Evolutionary conservation across 2,888 invertebrate genomes (phyloP).

Genomic region (Halictus quadricinctus): DNA sequence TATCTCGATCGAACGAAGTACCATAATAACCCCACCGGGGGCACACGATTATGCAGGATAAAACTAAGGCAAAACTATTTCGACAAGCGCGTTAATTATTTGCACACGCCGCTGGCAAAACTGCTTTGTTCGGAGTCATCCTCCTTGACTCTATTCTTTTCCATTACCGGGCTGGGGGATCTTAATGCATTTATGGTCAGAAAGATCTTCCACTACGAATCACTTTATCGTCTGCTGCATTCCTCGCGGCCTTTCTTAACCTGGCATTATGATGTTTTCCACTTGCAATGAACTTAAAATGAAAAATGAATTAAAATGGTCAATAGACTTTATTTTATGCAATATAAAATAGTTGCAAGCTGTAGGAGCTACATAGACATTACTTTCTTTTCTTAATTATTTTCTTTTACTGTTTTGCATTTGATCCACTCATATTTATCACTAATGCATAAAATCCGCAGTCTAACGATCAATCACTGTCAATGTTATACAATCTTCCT

Average conservation of each 20-base stretch:
- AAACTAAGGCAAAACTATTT: not conserved
- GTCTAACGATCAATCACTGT: too few species aligned
- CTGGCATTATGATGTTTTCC: not conserved
- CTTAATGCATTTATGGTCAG: not conserved
- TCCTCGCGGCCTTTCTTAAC: not conserved
- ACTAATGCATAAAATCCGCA: too few species aligned
- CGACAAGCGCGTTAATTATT: not conserved
- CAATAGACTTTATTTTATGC: too few species aligned
- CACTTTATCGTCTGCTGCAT: not conserved
- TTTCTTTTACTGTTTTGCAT: too few species aligned
- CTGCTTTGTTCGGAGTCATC: constrained; percentile 7
- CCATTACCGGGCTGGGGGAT: not conserved
- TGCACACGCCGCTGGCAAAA: not conserved
- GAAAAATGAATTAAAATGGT: too few species aligned
- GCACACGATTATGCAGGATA: not conserved
- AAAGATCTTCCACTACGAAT: not conserved
- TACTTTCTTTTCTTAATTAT: too few species aligned
- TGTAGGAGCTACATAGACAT: too few species aligned
- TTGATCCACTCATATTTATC: too few species aligned
- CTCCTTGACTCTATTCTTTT: constrained; percentile 5
- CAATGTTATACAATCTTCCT: too few species aligned
- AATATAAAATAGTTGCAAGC: too few species aligned
- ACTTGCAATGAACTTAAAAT: too few species aligned
- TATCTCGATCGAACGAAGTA: not conserved
- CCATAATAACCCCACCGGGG: not conserved